A percentile compares a stretch with the other conserved stretches of the same genome.
These are phyloP conservation scores for Venustoraphidia nigricollis DNA, from an alignment of 2,888 invertebrate species.

Conservation along the genomic window DNA sequence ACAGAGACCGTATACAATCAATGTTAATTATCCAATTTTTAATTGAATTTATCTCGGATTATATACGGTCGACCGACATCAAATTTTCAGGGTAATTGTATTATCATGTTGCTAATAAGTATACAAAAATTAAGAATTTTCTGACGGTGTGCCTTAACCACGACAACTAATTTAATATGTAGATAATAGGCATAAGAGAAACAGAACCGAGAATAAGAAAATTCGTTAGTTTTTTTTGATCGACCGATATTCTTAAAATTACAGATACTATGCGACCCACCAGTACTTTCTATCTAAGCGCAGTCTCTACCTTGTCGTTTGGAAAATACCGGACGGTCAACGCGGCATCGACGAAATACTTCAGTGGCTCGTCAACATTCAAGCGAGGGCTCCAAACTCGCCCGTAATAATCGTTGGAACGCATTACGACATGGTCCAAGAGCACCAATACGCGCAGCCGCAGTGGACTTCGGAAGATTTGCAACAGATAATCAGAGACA, in stretches of 20 bases:
- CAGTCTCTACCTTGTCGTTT: conserved; percentile 87
- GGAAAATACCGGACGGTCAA: conserved; percentile 87
- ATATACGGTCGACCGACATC: too few species aligned
- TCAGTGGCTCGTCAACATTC: conserved; percentile 92
- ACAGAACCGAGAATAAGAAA: too few species aligned
- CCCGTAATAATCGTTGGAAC: conserved; percentile 95
- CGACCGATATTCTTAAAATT: neutral
- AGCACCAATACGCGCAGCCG: conserved; percentile 24
- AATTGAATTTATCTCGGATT: too few species aligned
- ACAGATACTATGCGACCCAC: conserved; percentile 89
- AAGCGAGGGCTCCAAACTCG: conserved; percentile 87
- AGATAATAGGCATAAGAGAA: too few species aligned
- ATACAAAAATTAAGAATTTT: too few species aligned
- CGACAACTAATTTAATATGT: too few species aligned
- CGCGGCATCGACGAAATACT: conserved; percentile 79
- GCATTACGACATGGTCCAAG: conserved; percentile 76
- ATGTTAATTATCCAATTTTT: too few species aligned
- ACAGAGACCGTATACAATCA: too few species aligned
- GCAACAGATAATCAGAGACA: conserved; percentile 74
- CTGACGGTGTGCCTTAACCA: too few species aligned
- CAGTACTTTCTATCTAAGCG: conserved; percentile 95
- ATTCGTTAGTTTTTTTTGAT: too few species aligned
- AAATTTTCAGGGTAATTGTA: too few species aligned
- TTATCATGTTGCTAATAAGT: too few species aligned
- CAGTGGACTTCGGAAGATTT: conserved; percentile 55